Evolutionary conservation across 2,797 vertebrate species (phyloP), one percentile per base, ranked within the genome.

Genomic region (Cercopithecus diana): DNA sequence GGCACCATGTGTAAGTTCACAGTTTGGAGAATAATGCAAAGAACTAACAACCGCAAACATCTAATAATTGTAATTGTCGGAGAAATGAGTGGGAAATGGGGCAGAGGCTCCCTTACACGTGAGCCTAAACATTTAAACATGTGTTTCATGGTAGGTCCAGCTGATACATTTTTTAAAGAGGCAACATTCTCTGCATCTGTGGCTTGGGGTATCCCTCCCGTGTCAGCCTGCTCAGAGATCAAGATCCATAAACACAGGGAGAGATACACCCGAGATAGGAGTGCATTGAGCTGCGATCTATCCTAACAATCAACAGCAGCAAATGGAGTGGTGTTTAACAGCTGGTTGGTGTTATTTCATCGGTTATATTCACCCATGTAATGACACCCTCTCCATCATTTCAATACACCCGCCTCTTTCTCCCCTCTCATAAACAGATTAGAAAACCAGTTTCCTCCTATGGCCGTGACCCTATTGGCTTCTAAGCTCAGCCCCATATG

Each of bases 381-480:
- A 98, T 45, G 97, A 98, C 97, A 98, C 97, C 97, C 97, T 95
- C 97, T 98, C 98, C 41, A 96, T 97, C 98, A 96, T 95, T 94
- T 97, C 98, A 58, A 96, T 95, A 97, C 98, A 98, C 98, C 98
- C 98, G 97, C 98, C 98, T 98, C 98, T 98, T 97, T 98, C 98
- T 97, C 98, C 48, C 96, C 96, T 94, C 97, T 98, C 98, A 98
- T 98, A 99, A 99, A 98, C 97, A 98, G 98, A 98, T 98, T 93
- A 98, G 98, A 96, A 98, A 98, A 88, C 70, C 17, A 96, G 97
- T 96, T 98, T 98, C 98, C 98, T 96, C 97, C 97, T 95, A 97
- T 97, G 98, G 98, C 98, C 82, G 72, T 98, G 99, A 99, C 98
- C 98, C 98, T 94, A 88, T 90, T 90, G 98, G 98, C 98, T 97